Evolutionary conservation across 2,113 vertebrate genomes (phyloP).

Genomic region (Passer montanus): DNA sequence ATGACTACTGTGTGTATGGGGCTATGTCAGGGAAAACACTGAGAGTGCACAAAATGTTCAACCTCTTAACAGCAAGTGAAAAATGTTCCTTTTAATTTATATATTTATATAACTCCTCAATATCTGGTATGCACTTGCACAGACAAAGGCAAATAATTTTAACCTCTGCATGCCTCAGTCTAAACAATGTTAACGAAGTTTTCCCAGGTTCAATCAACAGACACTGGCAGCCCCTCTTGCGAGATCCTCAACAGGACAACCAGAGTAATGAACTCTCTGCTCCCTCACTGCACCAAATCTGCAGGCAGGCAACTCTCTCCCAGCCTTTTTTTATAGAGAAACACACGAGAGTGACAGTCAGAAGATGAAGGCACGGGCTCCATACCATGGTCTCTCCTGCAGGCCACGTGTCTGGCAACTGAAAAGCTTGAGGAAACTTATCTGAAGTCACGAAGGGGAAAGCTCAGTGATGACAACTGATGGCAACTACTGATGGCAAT

Average conservation of each 20-base stretch:
- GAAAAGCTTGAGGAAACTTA: neutral
- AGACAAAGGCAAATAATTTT: neutral
- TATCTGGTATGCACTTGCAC: neutral
- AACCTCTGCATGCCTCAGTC: neutral
- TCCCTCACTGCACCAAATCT: neutral
- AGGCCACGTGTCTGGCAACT: neutral
- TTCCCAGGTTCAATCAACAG: neutral
- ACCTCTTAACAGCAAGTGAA: neutral
- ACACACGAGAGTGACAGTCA: neutral
- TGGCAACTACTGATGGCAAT: neutral
- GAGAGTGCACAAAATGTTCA: neutral
- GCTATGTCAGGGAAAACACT: neutral
- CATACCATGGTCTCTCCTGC: neutral
- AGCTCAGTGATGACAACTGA: neutral
- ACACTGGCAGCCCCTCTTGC: neutral
- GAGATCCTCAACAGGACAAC: neutral
- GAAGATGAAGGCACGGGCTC: neutral
- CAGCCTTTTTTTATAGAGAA: neutral
- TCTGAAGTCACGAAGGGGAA: neutral
- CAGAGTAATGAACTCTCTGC: neutral
- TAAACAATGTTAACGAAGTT: neutral
- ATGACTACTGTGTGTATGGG: accelerated
- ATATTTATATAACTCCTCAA: neutral
- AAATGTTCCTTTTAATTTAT: neutral
- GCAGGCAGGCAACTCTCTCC: neutral